Conservation (phyloP, 2,888 invertebrate species). For the Micropterix aruncella region DNA sequence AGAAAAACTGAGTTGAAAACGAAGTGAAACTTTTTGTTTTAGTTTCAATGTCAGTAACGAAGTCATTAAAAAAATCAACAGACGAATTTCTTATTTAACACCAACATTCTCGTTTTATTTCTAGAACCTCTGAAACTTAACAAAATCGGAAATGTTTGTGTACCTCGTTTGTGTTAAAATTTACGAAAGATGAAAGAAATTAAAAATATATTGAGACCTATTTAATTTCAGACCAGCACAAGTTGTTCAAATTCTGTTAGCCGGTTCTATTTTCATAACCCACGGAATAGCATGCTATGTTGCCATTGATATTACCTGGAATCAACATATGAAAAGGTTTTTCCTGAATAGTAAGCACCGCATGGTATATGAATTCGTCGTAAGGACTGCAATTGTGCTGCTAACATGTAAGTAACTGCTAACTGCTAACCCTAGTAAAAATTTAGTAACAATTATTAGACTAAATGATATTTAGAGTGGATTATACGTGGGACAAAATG, state of each 20-base stretch:
- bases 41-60: too few species aligned
- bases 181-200: neutral
- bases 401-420: slow-evolving; percentile 63
- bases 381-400: slow-evolving; percentile 65
- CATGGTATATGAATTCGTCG: slow-evolving; percentile 58
- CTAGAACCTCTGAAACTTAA: too few species aligned
- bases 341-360: slow-evolving; percentile 46
- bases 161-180: neutral
- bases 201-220: slow-evolving; percentile 2
- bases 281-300: slow-evolving; percentile 93
- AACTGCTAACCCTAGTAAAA: too few species aligned
- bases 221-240: slow-evolving; percentile 46
- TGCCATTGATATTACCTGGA: slow-evolving; percentile 88
- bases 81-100: too few species aligned
- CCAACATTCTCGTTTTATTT: too few species aligned
- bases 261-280: slow-evolving; percentile 76
- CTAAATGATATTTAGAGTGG: too few species aligned
- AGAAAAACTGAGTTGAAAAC: too few species aligned
- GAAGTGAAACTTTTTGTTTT: too few species aligned
- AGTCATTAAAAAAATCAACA: too few species aligned
- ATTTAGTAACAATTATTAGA: too few species aligned
- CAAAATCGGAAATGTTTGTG: too few species aligned
- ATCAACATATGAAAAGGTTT: slow-evolving; percentile 46
- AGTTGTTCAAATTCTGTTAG: slow-evolving; percentile 57
- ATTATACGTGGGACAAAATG: too few species aligned